Conservation (phyloP, 2,113 vertebrate genomes). For the Gobio gobio region DNA sequence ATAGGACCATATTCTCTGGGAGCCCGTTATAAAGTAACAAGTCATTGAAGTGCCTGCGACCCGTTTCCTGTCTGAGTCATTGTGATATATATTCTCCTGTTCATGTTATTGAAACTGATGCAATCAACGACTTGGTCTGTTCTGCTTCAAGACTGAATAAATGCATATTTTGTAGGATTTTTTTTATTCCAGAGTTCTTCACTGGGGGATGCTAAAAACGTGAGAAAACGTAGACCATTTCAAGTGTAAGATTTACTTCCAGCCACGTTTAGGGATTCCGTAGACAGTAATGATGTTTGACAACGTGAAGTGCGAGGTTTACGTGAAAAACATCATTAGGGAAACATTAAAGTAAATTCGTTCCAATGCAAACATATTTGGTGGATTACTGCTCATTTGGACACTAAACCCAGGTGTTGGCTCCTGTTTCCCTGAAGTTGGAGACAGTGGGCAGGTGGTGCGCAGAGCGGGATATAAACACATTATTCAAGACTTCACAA, state of each 20-base stretch:
- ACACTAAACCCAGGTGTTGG: conserved; percentile 58
- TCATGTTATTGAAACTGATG: background rate
- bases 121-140: background rate
- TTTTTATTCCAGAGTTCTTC: conserved; percentile 1
- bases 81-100: conserved; percentile 29
- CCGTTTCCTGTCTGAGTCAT: background rate
- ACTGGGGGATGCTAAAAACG: background rate
- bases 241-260: background rate
- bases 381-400: conserved; percentile 27
- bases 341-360: conserved; percentile 22
- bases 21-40: conserved; percentile 55
- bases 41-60: conserved; percentile 25
- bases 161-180: conserved; percentile 46
- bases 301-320: background rate
- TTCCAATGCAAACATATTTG: conserved; percentile 22
- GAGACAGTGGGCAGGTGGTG: conserved; percentile 67
- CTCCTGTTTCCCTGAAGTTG: conserved; percentile 53
- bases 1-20: conserved; percentile 35
- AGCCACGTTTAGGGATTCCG: background rate
- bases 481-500: conserved; percentile 56
- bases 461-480: conserved; percentile 60
- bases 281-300: conserved; percentile 19
- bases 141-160: conserved; percentile 14
- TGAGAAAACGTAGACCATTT: background rate
- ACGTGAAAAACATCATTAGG: conserved; percentile 11